Base-by-base conservation (phyloP, 2,888 invertebrate species). In the Busseola fusca region DNA sequence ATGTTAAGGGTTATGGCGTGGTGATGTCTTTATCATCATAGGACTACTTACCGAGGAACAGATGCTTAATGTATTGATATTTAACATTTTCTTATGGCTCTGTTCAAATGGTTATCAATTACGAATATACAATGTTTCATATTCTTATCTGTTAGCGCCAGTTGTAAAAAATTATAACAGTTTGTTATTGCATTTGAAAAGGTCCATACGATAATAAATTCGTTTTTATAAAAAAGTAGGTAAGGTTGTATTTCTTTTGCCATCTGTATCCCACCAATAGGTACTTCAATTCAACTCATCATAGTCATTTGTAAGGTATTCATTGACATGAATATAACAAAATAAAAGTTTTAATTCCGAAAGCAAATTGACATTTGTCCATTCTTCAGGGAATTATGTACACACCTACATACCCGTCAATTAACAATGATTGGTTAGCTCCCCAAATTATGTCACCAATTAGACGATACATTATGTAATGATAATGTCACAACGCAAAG, bases 341-440 rank as follows among this genome's bases (percentile, higher is more conserved):
- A 74, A n/a, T 25, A 18, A 65, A 65, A 30, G 14, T 60, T 58
- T 25, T 37, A 54, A 34, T 37, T 58, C 1, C 40, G 14, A 56
- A 54, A 21, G n/a, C 42, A 42, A 76, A 81, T 67, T 67, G 74
- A 30, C 63, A 54, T 64, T 76, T 65, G 62, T 63, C 54, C 68
- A 64, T 68, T 65, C 68, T 52, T 48, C 25, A 45, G 73, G 73
- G 78, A 66, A 64, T 67, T 30, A 69, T 16, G 16, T 30, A 60
- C 78, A 64, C 64, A 57, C 67, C 72, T 72, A 63, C 48, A 9
- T n/a, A 56, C 10, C 37, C 34, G 56, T 64, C 78, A 81, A 77
- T 81, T 81, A 77, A 37, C 54, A 50, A 68, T 81, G 72, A 65
- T 81, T 60, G 67, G 64, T 62, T 42, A 45, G 59, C 37, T 72